phyloP scores from a whole-genome alignment of 2,888 invertebrate species.

The Sinotaia quadrata region DNA sequence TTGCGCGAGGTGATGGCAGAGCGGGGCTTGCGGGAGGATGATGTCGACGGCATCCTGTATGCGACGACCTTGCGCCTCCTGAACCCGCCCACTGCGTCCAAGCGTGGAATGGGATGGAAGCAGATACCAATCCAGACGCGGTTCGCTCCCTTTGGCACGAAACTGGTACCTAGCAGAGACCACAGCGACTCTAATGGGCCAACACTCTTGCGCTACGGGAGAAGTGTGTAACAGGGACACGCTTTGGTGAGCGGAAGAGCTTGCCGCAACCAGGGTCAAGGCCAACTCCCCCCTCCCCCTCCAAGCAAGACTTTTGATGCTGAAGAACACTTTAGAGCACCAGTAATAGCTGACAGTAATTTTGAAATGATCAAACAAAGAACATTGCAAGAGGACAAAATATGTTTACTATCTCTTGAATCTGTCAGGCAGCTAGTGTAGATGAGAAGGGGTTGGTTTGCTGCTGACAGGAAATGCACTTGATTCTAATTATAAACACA shows the following conservation, averaged over 20 bases:
- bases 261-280: too few relatives aligned
- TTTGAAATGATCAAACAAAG: too few relatives aligned
- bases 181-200: constrained; percentile 34
- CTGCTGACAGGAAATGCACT: too few relatives aligned
- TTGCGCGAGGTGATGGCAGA: background rate
- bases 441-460: too few relatives aligned
- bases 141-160: constrained; percentile 40
- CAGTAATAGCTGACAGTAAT: too few relatives aligned
- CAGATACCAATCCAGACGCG: constrained; percentile 37
- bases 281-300: background rate
- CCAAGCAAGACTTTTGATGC: background rate
- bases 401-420: too few relatives aligned
- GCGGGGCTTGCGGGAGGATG: constrained; percentile 4
- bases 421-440: too few relatives aligned
- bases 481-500: too few relatives aligned
- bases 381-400: too few relatives aligned
- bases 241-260: background rate
- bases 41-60: constrained; percentile 4
- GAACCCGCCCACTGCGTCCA: background rate
- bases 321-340: too few relatives aligned
- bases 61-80: background rate
- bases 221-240: constrained; percentile 3
- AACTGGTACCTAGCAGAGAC: constrained; percentile 36
- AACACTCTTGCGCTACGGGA: constrained; percentile 37
- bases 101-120: constrained; percentile 8